Percentiles rank a stretch among this genome's conserved stretches.
Conservation (phyloP, 2,113 vertebrate genomes). For the Puma concolor region DNA sequence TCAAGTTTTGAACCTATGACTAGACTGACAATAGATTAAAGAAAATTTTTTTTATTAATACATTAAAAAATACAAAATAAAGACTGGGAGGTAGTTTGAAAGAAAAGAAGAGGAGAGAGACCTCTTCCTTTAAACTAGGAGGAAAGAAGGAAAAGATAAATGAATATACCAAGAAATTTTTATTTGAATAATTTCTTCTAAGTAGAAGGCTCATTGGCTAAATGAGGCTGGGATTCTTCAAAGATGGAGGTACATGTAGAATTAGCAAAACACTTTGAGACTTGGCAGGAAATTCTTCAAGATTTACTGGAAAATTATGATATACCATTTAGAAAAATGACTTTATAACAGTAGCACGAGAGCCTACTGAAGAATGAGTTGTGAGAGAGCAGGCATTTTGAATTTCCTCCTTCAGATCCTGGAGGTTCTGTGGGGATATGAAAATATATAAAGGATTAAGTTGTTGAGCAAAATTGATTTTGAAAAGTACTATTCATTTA, state of each 20-base stretch:
- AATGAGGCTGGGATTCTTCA: neutral
- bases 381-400: slow-evolving; percentile 6
- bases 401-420: neutral
- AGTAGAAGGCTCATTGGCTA: neutral
- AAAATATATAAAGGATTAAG: slow-evolving; percentile 20
- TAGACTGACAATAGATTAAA: neutral
- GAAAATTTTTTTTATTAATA: neutral
- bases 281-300: neutral
- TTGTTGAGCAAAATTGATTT: slow-evolving; percentile 20
- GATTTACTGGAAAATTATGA: neutral
- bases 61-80: neutral
- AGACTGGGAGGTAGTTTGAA: neutral
- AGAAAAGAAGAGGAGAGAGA: neutral
- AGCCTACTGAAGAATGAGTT: neutral
- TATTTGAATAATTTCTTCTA: neutral
- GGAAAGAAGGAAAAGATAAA: neutral
- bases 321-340: neutral
- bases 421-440: neutral
- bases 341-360: neutral
- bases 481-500: slow-evolving; percentile 32
- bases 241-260: neutral
- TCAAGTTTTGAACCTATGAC: slow-evolving; percentile 20
- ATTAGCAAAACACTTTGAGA: neutral
- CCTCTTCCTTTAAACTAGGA: neutral
- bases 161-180: neutral